phyloP scores from a whole-genome alignment of 2,888 invertebrate genomes.

The Digitonthophagus gazella region DNA sequence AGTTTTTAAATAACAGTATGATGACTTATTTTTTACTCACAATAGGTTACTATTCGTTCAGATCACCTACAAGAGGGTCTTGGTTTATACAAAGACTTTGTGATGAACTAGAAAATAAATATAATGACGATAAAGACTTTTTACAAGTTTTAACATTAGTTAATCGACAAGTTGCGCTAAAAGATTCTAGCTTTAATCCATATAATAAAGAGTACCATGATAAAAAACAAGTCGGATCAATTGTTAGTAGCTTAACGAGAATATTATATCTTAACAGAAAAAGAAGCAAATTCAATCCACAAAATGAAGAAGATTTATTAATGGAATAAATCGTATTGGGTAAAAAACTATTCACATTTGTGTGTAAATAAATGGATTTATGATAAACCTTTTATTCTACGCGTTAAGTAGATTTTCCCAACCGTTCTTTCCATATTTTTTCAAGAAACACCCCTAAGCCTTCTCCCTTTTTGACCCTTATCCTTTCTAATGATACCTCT shows the following conservation, averaged over 20 bases:
- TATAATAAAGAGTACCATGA: not conserved
- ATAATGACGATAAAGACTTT: constrained; percentile 40
- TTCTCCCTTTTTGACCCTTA: too few relatives aligned
- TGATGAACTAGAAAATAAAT: constrained; percentile 50
- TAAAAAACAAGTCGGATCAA: constrained; percentile 11
- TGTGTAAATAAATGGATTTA: too few relatives aligned
- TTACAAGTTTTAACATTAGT: constrained; percentile 27
- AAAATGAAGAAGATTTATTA: not conserved
- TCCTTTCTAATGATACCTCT: too few relatives aligned
- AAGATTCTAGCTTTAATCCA: constrained; percentile 5
- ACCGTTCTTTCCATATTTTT: too few relatives aligned
- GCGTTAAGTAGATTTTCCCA: too few relatives aligned
- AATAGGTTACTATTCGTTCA: constrained; percentile 64
- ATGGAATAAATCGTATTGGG: too few relatives aligned
- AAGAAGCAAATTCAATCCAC: not conserved
- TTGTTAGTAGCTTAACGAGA: constrained; percentile 13
- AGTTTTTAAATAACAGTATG: too few relatives aligned
- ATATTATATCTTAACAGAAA: not conserved
- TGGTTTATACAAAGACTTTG: constrained; percentile 70
- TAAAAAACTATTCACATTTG: too few relatives aligned
- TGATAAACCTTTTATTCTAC: too few relatives aligned
- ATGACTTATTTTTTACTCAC: too few relatives aligned
- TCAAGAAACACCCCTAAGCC: too few relatives aligned
- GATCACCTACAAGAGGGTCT: constrained; percentile 63
- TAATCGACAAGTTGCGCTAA: constrained; percentile 18